These are phyloP conservation scores for Emydoidea blandingii DNA, from an alignment of 2,797 vertebrate species.

Conservation along the genomic window DNA sequence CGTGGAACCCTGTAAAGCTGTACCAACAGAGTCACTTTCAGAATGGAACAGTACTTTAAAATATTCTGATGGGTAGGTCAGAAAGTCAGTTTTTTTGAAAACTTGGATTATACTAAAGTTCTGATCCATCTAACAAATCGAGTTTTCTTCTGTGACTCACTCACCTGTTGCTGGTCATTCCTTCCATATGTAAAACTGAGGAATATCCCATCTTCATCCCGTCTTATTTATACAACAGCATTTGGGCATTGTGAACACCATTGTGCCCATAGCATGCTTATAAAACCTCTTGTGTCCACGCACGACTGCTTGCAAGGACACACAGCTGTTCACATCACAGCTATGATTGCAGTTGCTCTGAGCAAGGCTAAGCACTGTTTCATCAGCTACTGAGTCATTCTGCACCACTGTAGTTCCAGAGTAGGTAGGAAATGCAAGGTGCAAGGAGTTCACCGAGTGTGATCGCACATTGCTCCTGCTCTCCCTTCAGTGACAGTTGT, in stretches of 20 bases:
- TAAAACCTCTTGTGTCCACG: not conserved
- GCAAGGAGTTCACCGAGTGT: not conserved
- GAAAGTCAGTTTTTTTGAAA: not conserved
- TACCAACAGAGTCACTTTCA: not conserved
- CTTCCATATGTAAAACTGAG: not conserved
- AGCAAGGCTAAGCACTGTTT: not conserved
- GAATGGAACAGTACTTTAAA: not conserved
- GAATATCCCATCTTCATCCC: not conserved
- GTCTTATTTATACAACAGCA: not conserved
- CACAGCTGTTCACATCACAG: not conserved
- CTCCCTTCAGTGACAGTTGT: accelerated
- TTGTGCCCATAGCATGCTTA: not conserved
- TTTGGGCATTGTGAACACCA: not conserved
- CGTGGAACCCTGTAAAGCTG: not conserved
- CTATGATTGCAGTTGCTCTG: not conserved
- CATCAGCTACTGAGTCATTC: not conserved
- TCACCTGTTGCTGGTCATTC: not conserved
- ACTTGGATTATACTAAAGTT: not conserved
- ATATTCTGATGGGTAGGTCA: not conserved
- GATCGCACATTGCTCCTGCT: not conserved
- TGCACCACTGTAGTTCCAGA: not conserved
- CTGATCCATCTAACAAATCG: not conserved
- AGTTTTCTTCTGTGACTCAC: not conserved
- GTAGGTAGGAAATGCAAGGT: not conserved
- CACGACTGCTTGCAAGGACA: not conserved